Percentiles rank a stretch among this genome's conserved stretches.
These are phyloP conservation scores for Carollia perspicillata DNA, from an alignment of 2,113 vertebrate species.

Conservation along the genomic window DNA sequence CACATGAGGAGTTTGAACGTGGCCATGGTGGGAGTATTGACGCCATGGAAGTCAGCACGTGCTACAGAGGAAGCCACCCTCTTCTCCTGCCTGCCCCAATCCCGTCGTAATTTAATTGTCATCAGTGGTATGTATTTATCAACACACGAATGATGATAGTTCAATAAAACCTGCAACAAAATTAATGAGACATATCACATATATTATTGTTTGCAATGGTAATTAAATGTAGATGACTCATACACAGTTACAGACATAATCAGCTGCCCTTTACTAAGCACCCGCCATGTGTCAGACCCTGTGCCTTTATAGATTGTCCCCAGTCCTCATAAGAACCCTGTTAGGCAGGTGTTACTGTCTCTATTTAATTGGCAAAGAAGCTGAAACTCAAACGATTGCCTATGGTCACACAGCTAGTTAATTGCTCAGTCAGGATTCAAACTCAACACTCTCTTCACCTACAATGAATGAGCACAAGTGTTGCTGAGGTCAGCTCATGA, in stretches of 20 bases:
- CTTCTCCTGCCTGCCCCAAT: too few relatives aligned
- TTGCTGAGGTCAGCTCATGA: background rate
- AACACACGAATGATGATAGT: background rate
- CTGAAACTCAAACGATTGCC: background rate
- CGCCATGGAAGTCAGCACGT: background rate
- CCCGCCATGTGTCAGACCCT: background rate
- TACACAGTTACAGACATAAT: background rate
- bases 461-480: background rate
- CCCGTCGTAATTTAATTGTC: slow-evolving; percentile 12
- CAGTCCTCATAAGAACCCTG: background rate
- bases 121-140: slow-evolving; percentile 11
- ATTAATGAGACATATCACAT: background rate
- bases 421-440: background rate
- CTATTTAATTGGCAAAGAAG: background rate
- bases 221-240: slow-evolving; percentile 28
- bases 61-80: background rate
- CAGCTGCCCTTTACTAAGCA: background rate
- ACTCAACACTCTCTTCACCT: background rate
- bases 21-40: background rate
- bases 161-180: slow-evolving; percentile 21
- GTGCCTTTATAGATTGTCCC: background rate
- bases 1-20: background rate
- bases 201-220: slow-evolving; percentile 1
- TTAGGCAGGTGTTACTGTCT: background rate
- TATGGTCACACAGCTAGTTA: background rate